A percentile compares a stretch with the other conserved stretches of the same genome.
Evolutionary conservation across 2,797 vertebrate species (phyloP).

Genomic region (Distichodus sexfasciatus): DNA sequence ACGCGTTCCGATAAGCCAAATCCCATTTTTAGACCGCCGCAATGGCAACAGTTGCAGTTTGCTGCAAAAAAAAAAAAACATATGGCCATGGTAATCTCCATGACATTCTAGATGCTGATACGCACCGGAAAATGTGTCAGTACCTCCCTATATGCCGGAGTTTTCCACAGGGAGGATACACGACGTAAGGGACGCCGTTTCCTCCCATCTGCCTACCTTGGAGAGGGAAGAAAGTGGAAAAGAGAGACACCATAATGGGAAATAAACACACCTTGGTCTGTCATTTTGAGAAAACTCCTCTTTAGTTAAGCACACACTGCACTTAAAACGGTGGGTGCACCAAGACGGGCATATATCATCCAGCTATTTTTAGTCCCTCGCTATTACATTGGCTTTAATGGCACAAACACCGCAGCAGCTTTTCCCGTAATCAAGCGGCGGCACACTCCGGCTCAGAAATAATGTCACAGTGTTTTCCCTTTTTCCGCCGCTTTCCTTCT

Average conservation of each 20-base stretch:
- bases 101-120: background rate
- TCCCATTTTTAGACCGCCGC: background rate
- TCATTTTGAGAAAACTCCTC: background rate
- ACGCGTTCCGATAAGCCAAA: too few species aligned
- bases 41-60: background rate
- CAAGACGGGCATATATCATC: background rate
- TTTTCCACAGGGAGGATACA: background rate
- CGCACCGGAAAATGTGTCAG: too few species aligned
- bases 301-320: background rate
- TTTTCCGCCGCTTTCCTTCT: background rate
- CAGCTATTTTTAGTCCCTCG: background rate
- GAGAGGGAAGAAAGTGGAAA: background rate
- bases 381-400: background rate
- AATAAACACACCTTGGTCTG: background rate
- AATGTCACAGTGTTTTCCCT: background rate
- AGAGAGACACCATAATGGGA: background rate
- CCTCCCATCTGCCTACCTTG: background rate
- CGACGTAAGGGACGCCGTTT: background rate
- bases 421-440: background rate
- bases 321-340: background rate
- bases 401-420: background rate
- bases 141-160: too few species aligned
- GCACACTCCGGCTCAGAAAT: background rate
- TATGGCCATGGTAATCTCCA: background rate
- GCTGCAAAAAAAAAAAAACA: background rate